Conservation (phyloP, 1,140 invertebrate genomes). For the Popillia japonica region DNA sequence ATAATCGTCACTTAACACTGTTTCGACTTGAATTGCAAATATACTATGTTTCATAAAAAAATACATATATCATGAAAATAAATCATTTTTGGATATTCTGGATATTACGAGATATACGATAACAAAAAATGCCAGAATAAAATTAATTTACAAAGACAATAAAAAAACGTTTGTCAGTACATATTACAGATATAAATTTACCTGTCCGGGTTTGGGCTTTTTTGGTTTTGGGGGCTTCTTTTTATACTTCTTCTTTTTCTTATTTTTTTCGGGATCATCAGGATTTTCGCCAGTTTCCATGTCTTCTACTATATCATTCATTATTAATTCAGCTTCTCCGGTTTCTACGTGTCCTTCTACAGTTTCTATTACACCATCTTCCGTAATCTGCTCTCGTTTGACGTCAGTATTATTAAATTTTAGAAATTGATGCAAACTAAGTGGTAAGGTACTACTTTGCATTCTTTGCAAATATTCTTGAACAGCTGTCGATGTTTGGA, state of each 20-base stretch:
- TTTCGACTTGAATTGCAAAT: no score
- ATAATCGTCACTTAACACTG: no score
- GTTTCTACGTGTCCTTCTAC: constrained; percentile 41
- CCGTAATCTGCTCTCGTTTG: constrained; percentile 60
- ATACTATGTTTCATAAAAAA: no score
- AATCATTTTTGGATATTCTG: no score
- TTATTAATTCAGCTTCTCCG: constrained; percentile 40
- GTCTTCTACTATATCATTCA: constrained; percentile 46
- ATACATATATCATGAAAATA: no score
- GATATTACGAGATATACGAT: no score
- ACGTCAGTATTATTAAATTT: constrained; percentile 69
- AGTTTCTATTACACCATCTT: constrained; percentile 56
- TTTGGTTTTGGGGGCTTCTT: constrained; percentile 79
- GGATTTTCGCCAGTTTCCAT: constrained; percentile 49
- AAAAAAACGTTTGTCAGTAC: no score
- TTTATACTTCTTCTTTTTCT: constrained; percentile 82
- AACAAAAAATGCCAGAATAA: no score
- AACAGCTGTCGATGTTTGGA: constrained; percentile 61
- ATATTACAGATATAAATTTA: not conserved
- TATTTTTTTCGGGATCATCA: constrained; percentile 63
- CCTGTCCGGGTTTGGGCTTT: constrained; percentile 69
- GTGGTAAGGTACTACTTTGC: constrained; percentile 56
- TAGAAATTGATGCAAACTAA: constrained; percentile 67
- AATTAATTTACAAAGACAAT: no score
- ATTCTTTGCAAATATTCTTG: constrained; percentile 61